A percentile compares a stretch with the other conserved stretches of the same genome.
Evolutionary conservation across 2,888 invertebrate genomes (phyloP).

Genomic region (Monochamus alternatus): DNA sequence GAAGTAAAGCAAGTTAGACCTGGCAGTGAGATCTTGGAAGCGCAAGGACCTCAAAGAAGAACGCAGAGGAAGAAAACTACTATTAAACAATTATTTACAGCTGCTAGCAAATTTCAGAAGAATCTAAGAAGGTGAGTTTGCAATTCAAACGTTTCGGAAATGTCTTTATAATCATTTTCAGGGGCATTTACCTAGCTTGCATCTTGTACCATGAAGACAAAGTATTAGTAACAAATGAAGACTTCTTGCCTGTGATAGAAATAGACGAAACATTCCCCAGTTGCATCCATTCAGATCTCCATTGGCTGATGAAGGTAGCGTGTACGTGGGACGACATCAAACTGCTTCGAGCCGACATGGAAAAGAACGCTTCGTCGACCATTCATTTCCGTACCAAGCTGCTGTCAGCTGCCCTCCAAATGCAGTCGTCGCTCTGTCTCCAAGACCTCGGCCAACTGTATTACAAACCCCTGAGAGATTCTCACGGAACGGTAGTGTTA

Average conservation of each 20-base stretch:
- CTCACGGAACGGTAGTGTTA: constrained; percentile 92
- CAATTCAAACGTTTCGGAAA: not conserved
- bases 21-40: constrained; percentile 79
- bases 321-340: constrained; percentile 98
- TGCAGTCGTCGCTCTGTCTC: constrained; percentile 80
- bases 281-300: constrained; percentile 93
- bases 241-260: constrained; percentile 96
- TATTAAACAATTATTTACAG: constrained; percentile 95
- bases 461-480: constrained; percentile 91
- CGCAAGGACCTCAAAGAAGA: constrained; percentile 78
- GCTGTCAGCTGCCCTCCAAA: constrained; percentile 92
- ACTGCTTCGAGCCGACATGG: constrained; percentile 92
- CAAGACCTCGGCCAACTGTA: constrained; percentile 96
- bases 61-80: constrained; percentile 86
- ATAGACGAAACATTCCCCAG: constrained; percentile 96
- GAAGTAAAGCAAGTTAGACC: constrained; percentile 78
- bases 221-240: constrained; percentile 96
- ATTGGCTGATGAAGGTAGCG: constrained; percentile 95
- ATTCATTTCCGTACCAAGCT: constrained; percentile 94
- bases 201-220: constrained; percentile 96
- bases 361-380: constrained; percentile 92
- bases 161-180: constrained; percentile 68
- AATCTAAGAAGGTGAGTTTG: constrained; percentile 82
- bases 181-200: constrained; percentile 95
- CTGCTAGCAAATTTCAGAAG: constrained; percentile 97